These are phyloP conservation scores for Halocaridina rubra DNA, from an alignment of 2,888 invertebrate genomes.

Conservation along the genomic window DNA sequence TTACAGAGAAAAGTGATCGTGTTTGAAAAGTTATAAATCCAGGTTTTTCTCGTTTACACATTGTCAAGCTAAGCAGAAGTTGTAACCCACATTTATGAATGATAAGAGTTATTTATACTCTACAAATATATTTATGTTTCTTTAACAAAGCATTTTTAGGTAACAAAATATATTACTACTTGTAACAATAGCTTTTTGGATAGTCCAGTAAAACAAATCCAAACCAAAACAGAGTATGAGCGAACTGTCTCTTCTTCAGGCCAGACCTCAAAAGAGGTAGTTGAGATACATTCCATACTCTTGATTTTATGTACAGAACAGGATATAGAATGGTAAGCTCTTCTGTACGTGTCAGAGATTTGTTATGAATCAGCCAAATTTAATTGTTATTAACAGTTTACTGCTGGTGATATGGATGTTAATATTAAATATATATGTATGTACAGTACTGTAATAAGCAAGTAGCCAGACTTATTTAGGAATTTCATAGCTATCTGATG, in stretches of 20 bases:
- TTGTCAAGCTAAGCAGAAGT: neutral
- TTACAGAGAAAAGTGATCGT: neutral
- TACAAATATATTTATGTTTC: too few relatives aligned
- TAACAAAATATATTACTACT: too few relatives aligned
- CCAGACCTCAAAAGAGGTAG: neutral
- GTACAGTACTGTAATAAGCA: slow-evolving; percentile 26
- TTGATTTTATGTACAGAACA: neutral
- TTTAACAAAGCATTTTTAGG: too few relatives aligned
- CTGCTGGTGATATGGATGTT: slow-evolving; percentile 39
- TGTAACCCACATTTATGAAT: too few relatives aligned
- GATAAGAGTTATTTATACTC: too few relatives aligned
- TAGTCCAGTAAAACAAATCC: too few relatives aligned
- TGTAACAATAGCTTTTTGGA: too few relatives aligned
- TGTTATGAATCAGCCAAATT: neutral
- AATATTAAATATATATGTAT: slow-evolving; percentile 35
- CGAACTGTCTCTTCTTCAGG: neutral
- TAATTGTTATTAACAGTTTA: slow-evolving; percentile 2
- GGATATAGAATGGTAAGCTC: neutral
- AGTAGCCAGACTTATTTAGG: slow-evolving; percentile 37
- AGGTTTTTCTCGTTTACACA: neutral
- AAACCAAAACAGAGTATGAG: too few relatives aligned
- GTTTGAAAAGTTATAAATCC: neutral
- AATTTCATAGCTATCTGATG: slow-evolving; percentile 47
- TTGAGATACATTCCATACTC: neutral
- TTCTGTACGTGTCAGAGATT: neutral